phyloP scores from a whole-genome alignment of 2,797 vertebrate genomes.

The Nannoperca obscura region DNA sequence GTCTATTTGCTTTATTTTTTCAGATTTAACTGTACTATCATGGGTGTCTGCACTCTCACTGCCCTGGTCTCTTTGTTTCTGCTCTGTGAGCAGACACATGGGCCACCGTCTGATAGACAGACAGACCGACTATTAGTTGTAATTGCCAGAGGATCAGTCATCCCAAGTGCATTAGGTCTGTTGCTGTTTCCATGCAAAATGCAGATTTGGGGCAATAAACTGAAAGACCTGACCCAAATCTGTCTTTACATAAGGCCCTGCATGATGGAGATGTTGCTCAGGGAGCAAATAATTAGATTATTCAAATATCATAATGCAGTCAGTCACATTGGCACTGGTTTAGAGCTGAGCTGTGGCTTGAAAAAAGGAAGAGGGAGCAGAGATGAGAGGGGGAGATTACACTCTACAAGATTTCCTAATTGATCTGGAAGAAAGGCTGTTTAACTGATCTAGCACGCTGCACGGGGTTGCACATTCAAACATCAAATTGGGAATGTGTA shows the following conservation, averaged over 20 bases:
- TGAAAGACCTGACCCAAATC: conserved; percentile 77
- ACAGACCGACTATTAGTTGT: conserved; percentile 46
- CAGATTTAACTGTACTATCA: conserved; percentile 8
- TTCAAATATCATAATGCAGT: conserved; percentile 70
- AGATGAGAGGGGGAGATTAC: conserved; percentile 34
- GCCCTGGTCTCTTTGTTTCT: conserved; percentile 39
- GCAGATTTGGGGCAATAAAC: conserved; percentile 55
- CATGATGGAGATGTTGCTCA: conserved; percentile 70
- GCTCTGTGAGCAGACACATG: conserved; percentile 48
- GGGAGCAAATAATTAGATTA: conserved; percentile 73
- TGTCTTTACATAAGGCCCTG: conserved; percentile 72
- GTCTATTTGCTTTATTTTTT: background rate
- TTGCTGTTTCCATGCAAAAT: conserved; percentile 71
- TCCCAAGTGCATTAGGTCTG: conserved; percentile 67
- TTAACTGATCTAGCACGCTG: conserved; percentile 59
- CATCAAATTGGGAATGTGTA: conserved; percentile 38
- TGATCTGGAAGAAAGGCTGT: conserved; percentile 58
- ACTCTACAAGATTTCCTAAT: conserved; percentile 53
- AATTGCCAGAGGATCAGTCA: conserved; percentile 66
- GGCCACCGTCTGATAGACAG: conserved; percentile 42
- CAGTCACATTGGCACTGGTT: conserved; percentile 51
- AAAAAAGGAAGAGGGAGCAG: conserved; percentile 54
- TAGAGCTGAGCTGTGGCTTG: conserved; percentile 41
- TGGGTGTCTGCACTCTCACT: conserved; percentile 15
- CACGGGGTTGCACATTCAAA: conserved; percentile 11